Conservation (phyloP, 2,113 vertebrate genomes). For the Atherinomorus stipes region DNA sequence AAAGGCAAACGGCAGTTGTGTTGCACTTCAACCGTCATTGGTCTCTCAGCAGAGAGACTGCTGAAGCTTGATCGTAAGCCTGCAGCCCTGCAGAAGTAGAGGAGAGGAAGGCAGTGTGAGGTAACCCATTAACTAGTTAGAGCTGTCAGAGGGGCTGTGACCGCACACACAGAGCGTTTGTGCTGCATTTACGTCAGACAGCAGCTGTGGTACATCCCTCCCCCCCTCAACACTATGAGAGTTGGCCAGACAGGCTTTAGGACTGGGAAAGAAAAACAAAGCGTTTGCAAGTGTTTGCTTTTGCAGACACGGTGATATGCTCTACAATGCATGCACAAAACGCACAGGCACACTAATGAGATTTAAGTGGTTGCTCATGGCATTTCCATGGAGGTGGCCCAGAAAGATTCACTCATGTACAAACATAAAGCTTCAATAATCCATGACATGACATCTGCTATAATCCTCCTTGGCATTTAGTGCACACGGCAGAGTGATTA, state of each 20-base stretch:
- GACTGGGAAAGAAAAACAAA: constrained; percentile 63
- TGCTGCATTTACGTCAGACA: constrained; percentile 81
- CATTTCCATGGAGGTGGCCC: constrained; percentile 47
- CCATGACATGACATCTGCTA: constrained; percentile 66
- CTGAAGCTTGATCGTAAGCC: constrained; percentile 25
- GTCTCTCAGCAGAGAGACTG: constrained; percentile 36
- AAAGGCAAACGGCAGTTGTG: constrained; percentile 43
- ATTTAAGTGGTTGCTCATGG: constrained; percentile 47
- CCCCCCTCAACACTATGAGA: constrained; percentile 37
- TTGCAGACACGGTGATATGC: constrained; percentile 41
- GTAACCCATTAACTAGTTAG: constrained; percentile 71
- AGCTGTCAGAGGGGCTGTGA: constrained; percentile 69
- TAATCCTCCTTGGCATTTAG: constrained; percentile 74
- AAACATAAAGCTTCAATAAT: constrained; percentile 61
- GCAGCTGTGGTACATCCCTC: constrained; percentile 72
- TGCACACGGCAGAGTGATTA: constrained; percentile 53
- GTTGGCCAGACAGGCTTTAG: constrained; percentile 60
- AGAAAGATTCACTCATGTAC: constrained; percentile 32
- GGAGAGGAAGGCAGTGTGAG: constrained; percentile 58
- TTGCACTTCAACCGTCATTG: constrained; percentile 23
- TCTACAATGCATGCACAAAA: constrained; percentile 29
- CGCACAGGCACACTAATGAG: constrained; percentile 45
- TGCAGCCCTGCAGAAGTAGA: constrained; percentile 33
- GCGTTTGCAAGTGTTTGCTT: constrained; percentile 56
- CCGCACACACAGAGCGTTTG: constrained; percentile 72